Evolutionary conservation across 2,113 vertebrate genomes (phyloP).

Genomic region (Gadus chalcogrammus): DNA sequence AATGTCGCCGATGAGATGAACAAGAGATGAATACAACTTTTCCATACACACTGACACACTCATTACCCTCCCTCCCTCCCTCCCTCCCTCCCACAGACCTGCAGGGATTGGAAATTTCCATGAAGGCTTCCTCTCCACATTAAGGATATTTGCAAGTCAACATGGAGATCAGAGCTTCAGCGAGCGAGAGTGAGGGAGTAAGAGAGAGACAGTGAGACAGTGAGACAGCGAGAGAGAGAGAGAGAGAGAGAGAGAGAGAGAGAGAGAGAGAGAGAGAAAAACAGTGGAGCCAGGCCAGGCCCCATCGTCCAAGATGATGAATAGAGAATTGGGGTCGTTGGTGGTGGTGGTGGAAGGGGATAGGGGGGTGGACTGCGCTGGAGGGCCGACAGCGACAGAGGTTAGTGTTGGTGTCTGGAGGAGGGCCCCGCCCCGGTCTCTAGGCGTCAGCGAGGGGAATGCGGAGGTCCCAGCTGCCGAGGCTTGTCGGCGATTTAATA

Average conservation of each 20-base stretch:
- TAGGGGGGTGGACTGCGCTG: not conserved
- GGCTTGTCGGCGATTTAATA: slow-evolving; percentile 59
- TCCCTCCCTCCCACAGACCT: not conserved
- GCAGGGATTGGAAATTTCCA: slow-evolving; percentile 4
- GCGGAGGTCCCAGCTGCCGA: slow-evolving; percentile 56
- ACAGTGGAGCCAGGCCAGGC: too few relatives aligned
- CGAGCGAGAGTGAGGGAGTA: not conserved
- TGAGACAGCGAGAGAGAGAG: not conserved
- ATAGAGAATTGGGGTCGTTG: not conserved
- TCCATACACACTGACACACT: not conserved
- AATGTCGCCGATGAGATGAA: not conserved
- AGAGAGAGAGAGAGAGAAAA: not conserved
- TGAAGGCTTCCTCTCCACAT: slow-evolving; percentile 13
- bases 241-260: not conserved
- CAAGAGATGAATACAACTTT: not conserved
- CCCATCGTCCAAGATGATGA: not conserved
- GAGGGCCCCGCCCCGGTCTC: slow-evolving; percentile 48
- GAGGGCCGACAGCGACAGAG: slow-evolving; percentile 29
- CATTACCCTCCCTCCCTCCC: not conserved
- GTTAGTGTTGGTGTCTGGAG: slow-evolving; percentile 43
- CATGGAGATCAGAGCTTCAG: slow-evolving; percentile 15
- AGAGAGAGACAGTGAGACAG: not conserved
- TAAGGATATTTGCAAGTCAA: slow-evolving; percentile 31
- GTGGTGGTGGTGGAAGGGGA: too few relatives aligned
- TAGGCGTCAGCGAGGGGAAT: slow-evolving; percentile 56